Evolutionary conservation across 1,140 invertebrate genomes (phyloP).

Genomic region (Ceratina australensis): DNA sequence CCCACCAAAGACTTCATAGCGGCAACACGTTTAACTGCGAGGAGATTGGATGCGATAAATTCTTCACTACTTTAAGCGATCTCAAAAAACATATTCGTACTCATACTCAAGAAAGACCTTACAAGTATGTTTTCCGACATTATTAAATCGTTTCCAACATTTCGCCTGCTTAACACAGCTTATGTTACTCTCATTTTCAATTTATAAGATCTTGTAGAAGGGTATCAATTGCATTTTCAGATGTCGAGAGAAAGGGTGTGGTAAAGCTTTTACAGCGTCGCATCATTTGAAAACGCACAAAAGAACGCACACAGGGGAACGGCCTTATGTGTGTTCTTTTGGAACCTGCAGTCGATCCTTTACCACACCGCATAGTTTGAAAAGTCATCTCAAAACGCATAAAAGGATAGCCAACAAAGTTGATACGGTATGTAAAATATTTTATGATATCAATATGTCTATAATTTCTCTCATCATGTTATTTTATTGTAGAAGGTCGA

Average conservation of each 20-base stretch:
- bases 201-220: not conserved
- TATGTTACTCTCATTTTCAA: not conserved
- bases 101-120: conserved; percentile 95
- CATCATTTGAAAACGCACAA: conserved; percentile 95
- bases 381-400: conserved; percentile 86
- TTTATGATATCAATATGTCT: not conserved
- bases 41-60: conserved; percentile 90
- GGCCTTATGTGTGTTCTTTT: conserved; percentile 88
- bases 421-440: conserved; percentile 64
- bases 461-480: not conserved
- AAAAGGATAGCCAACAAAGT: conserved; percentile 69
- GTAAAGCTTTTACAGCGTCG: conserved; percentile 94
- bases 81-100: conserved; percentile 95
- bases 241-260: conserved; percentile 90
- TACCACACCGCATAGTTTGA: conserved; percentile 89
- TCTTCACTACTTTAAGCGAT: conserved; percentile 96
- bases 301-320: conserved; percentile 83
- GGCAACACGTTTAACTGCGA: conserved; percentile 97
- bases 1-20: conserved; percentile 95
- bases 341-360: conserved; percentile 88
- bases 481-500: conserved; percentile 37
- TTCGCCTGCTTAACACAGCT: not conserved
- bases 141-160: not conserved
- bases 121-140: conserved; percentile 84
- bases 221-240: conserved; percentile 70